Evolutionary conservation across 2,888 invertebrate species (phyloP), one percentile per base, ranked within the genome.

Genomic region (Tanypteryx hageni): DNA sequence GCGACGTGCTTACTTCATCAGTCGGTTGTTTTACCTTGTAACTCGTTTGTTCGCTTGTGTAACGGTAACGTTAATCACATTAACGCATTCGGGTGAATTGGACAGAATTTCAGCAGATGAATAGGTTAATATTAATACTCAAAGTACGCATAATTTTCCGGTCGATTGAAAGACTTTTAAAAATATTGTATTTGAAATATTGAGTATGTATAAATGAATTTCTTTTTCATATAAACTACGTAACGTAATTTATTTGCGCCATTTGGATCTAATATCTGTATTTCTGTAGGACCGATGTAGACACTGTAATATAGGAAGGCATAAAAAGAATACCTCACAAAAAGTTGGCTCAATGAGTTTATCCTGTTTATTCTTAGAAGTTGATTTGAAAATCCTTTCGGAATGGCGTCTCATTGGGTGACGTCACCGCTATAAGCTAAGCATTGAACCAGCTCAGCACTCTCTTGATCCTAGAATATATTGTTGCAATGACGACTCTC

Each of bases 371-470:
- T 3, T 44, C 44, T 1, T 5, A 44, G 44, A 57, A n/a, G 44
- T 83, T 83, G 18, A 44, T 57, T 31, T 64, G 61, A 31, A 86
- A 86, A 86, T 61, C 27, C 61, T 61, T 86, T 61, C 44, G 31
- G 82, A n/a, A n/a, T n/a, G n/a, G n/a, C n/a, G n/a, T n/a, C n/a
- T 82, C 18, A 16, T 31, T 44, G 56, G 18, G 56, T 44, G 83
- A n/a, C n/a, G n/a, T n/a, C n/a, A n/a, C n/a, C n/a, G n/a, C n/a
- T n/a, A n/a, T 86, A 61, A 59, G 31, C 86, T 22, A 27, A 61
- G 86, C 59, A 86, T 86, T 86, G 59, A 61, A 31, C 86, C 86
- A 14, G 61, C 27, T 31, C 61, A 61, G 18, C 31, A 59, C 86
- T 61, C 18, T 61, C 31, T 61, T 86, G 59, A 86, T 86, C 22